Evolutionary conservation across 2,888 invertebrate genomes (phyloP), one percentile per base, ranked within the genome.

Genomic region (Eilema sororculum): DNA sequence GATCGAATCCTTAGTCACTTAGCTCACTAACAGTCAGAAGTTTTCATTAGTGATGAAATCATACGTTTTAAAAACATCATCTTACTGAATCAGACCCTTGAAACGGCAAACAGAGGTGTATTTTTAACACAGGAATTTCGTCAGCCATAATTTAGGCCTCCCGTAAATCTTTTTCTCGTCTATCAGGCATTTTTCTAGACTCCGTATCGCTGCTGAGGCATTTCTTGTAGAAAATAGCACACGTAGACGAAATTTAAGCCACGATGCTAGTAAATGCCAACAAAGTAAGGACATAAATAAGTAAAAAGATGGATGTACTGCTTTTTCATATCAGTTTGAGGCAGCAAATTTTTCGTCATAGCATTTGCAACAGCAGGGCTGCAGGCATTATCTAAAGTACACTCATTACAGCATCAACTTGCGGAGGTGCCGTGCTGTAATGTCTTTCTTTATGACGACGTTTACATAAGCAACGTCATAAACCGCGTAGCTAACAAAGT

Each of bases 381-480:
- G 20, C 52, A 52, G 3, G 52, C 52, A 52, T 52, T 52, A 52
- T 52, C 52, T n/a, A 52, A 60, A n/a, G 60, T 60, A 33, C n/a
- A 22, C 30, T 60, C 59, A 25, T 59, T 59, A 59, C 59, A 59
- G 30, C 60, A 33, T n/a, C 30, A 60, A 30, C 1, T 52, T 52
- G 52, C 52, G 52, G 52, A 52, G 33, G 60, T 28, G n/a, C 16
- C 64, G 28, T n/a, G 28, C 52, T 22, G 28, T 46, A 52, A 52
- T 57, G 24, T 13, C 12, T 57, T 33, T 30, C 46, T 33, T 57
- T 28, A 57, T 65, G 22, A 65, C 33, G 0, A 4, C 24, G n/a
- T 52, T 52, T 52, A 52, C 52, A 52, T 52, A 52, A 52, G 9
- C 52, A 52, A 52, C 20, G 52, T n/a, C 52, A 9, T 52, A 52